Percentiles rank a stretch among this genome's conserved stretches.
phyloP scores from a whole-genome alignment of 2,888 invertebrate species.

The Andricus quercusramuli region DNA sequence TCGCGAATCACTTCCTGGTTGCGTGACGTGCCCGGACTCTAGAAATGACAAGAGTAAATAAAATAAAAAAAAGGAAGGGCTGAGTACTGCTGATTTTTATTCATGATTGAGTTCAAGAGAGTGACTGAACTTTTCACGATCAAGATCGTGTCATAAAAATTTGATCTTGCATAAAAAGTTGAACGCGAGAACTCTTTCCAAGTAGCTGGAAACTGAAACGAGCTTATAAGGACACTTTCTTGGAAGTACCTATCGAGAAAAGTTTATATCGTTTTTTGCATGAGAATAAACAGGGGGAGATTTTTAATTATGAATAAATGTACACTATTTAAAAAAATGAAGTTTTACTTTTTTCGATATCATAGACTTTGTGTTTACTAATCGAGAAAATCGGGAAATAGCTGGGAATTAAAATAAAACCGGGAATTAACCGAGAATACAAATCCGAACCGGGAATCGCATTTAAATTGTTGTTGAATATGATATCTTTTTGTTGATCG shows the following conservation, averaged over 20 bases:
- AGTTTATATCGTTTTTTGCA: neutral
- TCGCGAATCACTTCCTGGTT: conserved; percentile 34
- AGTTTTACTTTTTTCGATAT: neutral
- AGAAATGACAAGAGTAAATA: neutral
- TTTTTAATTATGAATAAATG: neutral
- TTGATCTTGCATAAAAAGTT: neutral
- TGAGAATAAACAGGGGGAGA: neutral
- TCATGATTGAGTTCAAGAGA: conserved; percentile 2
- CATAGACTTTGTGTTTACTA: too few species aligned
- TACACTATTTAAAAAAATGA: neutral
- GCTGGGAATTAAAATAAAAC: too few species aligned
- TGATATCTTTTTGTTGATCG: too few species aligned
- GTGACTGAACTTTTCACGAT: conserved; percentile 13
- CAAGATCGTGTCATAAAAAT: neutral
- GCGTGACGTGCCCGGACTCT: conserved; percentile 15
- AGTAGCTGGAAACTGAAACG: neutral
- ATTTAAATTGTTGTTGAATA: too few species aligned
- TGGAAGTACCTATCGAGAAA: neutral
- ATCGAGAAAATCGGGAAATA: too few species aligned
- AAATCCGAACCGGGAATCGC: too few species aligned
- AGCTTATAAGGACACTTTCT: neutral
- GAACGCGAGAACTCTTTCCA: neutral
- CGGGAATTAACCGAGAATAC: too few species aligned
- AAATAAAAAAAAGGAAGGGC: neutral
- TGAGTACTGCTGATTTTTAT: neutral